Base-by-base conservation (phyloP, 2,797 vertebrate genomes). In the Cossypha heuglini region DNA sequence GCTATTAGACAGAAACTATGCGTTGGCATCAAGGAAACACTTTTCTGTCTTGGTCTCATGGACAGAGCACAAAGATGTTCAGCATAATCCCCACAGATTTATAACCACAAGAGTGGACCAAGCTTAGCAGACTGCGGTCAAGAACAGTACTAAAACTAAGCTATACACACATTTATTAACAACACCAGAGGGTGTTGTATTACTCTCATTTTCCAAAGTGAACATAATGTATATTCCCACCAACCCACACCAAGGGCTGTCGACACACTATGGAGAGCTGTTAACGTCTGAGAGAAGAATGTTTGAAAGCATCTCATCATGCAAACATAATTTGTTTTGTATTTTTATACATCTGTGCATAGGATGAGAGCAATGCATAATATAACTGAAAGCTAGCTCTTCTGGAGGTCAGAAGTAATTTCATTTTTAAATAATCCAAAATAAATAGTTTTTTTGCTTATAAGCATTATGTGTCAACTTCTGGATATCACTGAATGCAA, bases 1-100 rank as follows among this genome's bases (percentile, higher is more conserved):
- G 88, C 95, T 92, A 97, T 97, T 97, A 97, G 94, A 96, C 73
- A 77, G 97, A 95, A 97, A 89, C 84, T 83, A 54, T 80, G 88
- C 46, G 4, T 88, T 85, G 94, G 95, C 93, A 93, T 96, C 96
- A 78, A 96, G 95, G 74, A 93, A 96, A 82, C 67, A 61, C 79
- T 87, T 93, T 97, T 97, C 91, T 94, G 84, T 92, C 91, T 96
- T 96, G 77, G 83, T 97, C 49, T 88, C 90, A 81, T 79, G 92
- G 89, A 88, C 96, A 96, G 69, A 97, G 91, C 95, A 96, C 81
- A 97, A 38, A 85, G 78, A 94, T 94, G 95, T 92, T 97, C 84
- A 66, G 29, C 85, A 77, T 97, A 94, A 95, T 95, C 91, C 76
- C 54, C 86, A 67, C 79, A 92, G 94, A 97, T 97, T 93, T 97